Evolutionary conservation across 2,113 vertebrate species (phyloP).

Genomic region (Gymnorhina tibicen): DNA sequence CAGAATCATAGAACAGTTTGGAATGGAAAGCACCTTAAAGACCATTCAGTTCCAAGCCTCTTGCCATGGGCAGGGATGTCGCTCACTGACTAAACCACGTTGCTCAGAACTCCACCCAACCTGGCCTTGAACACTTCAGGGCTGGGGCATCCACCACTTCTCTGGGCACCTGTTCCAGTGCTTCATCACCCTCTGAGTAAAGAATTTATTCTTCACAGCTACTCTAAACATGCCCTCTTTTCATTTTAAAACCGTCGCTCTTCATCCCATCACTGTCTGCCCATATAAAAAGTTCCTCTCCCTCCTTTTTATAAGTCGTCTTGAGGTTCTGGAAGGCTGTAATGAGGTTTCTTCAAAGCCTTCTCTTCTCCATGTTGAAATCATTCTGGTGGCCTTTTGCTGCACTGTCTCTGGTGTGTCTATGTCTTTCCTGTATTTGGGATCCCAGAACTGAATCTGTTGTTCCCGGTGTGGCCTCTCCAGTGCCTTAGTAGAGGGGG

Average conservation of each 20-base stretch:
- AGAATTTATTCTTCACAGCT: not conserved
- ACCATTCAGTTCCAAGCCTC: not conserved
- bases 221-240: not conserved
- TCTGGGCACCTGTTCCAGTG: not conserved
- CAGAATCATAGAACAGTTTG: not conserved
- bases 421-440: not conserved
- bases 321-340: not conserved
- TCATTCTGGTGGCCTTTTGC: not conserved
- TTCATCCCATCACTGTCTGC: not conserved
- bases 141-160: not conserved
- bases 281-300: not conserved
- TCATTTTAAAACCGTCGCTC: rapidly evolving
- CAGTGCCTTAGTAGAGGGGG: not conserved
- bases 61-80: not conserved
- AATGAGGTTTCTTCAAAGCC: not conserved
- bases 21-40: not conserved
- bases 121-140: not conserved
- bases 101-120: not conserved
- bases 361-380: not conserved
- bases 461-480: not conserved
- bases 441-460: not conserved
- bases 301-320: not conserved
- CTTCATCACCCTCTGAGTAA: not conserved
- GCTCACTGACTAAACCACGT: not conserved
- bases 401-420: not conserved